These are phyloP conservation scores for Capromys pilorides DNA, from an alignment of 2,797 vertebrate species.

Conservation along the genomic window DNA sequence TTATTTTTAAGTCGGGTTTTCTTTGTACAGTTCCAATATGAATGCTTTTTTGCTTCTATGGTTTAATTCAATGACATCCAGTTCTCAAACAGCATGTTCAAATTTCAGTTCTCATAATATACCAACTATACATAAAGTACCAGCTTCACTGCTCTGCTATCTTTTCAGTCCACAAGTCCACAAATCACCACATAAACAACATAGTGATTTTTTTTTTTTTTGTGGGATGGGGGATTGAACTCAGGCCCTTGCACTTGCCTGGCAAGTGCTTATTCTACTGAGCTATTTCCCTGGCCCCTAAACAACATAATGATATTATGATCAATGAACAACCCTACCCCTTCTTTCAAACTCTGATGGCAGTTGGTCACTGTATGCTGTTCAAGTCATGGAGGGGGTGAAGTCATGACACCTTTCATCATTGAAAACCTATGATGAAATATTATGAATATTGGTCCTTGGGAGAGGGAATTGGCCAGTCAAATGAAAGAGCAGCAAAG, in stretches of 20 bases:
- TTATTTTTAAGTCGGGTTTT: conserved; percentile 14
- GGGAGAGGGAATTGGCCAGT: background rate
- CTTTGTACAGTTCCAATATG: background rate
- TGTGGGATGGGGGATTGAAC: no score
- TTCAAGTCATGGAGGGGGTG: background rate
- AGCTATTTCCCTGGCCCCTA: no score
- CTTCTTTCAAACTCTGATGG: background rate
- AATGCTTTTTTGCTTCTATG: background rate
- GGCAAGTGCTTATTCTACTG: no score
- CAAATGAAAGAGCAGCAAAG: background rate
- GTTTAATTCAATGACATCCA: background rate
- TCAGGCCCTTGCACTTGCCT: no score
- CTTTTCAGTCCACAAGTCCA: background rate
- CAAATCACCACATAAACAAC: background rate
- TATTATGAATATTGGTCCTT: background rate
- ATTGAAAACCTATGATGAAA: background rate
- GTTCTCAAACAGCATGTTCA: background rate
- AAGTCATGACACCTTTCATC: background rate
- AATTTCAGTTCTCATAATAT: background rate
- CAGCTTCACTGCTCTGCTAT: background rate
- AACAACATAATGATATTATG: no score
- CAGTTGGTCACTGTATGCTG: background rate
- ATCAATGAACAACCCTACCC: background rate
- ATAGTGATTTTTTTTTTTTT: no score
- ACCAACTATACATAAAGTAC: background rate